phyloP scores from a whole-genome alignment of 2,113 vertebrate genomes.

The Polyodon spathula region DNA sequence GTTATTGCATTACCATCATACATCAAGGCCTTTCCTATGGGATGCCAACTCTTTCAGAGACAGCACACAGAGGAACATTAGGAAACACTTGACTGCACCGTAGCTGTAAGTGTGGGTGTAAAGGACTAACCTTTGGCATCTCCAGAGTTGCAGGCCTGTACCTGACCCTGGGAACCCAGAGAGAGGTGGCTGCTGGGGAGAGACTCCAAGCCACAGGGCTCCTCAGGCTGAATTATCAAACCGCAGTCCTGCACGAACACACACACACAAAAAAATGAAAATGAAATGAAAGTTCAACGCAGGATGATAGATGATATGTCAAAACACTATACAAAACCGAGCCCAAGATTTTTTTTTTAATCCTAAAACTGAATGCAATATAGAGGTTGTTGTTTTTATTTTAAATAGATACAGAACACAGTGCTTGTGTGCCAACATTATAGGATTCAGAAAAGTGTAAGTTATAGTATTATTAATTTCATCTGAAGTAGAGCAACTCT shows the following conservation, averaged over 20 bases:
- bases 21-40: background rate
- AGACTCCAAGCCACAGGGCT: conserved; percentile 74
- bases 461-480: background rate
- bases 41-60: background rate
- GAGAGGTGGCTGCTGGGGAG: conserved; percentile 49
- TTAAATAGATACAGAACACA: too few relatives aligned
- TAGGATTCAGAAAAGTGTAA: background rate
- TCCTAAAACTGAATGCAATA: too few relatives aligned
- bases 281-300: background rate
- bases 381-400: too few relatives aligned
- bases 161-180: conserved; percentile 42
- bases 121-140: conserved; percentile 66
- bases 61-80: background rate
- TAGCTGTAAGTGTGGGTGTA: background rate
- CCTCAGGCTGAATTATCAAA: conserved; percentile 60
- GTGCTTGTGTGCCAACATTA: too few relatives aligned
- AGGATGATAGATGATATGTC: background rate
- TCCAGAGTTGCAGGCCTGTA: conserved; percentile 66
- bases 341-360: too few relatives aligned
- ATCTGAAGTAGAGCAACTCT: too few relatives aligned
- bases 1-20: background rate
- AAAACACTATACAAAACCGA: too few relatives aligned
- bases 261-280: conserved; percentile 8
- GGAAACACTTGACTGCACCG: background rate
- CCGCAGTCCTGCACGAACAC: conserved; percentile 76